phyloP scores from a whole-genome alignment of 2,797 vertebrate genomes.

The Hydrocynus forskahlii region DNA sequence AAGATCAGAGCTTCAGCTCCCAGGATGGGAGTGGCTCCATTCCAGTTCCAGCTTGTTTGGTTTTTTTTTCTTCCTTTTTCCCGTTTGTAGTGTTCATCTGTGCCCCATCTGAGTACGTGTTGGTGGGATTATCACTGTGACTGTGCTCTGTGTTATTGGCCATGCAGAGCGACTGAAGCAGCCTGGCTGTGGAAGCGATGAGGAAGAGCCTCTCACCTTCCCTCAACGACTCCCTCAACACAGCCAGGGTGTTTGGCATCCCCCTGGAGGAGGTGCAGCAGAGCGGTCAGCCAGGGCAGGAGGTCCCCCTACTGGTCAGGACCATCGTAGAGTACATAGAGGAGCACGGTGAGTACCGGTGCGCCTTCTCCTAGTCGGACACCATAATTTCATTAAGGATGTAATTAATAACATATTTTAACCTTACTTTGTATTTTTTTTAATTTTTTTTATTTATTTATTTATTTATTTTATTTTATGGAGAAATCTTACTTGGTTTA shows the following conservation, averaged over 20 bases:
- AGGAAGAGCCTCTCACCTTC: slow-evolving; percentile 98
- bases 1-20: slow-evolving; percentile 31
- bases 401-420: neutral
- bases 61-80: slow-evolving; percentile 1
- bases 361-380: neutral
- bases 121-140: neutral
- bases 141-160: neutral
- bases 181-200: slow-evolving; percentile 96
- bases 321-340: slow-evolving; percentile 97
- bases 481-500: neutral
- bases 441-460: no score
- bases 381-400: neutral
- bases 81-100: slow-evolving; percentile 1
- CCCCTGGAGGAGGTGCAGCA: slow-evolving; percentile 94
- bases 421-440: neutral
- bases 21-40: slow-evolving; percentile 31
- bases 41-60: slow-evolving; percentile 24
- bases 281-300: slow-evolving; percentile 89
- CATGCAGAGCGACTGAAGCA: slow-evolving; percentile 86
- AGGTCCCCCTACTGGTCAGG: slow-evolving; percentile 95
- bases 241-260: slow-evolving; percentile 94
- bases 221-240: slow-evolving; percentile 91
- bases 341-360: slow-evolving; percentile 88
- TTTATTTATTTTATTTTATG: no score
- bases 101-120: slow-evolving; percentile 19